Percentiles rank a stretch among this genome's conserved stretches.
These are phyloP conservation scores for Typhlomys cinereus DNA, from an alignment of 2,113 vertebrate genomes.

Conservation along the genomic window DNA sequence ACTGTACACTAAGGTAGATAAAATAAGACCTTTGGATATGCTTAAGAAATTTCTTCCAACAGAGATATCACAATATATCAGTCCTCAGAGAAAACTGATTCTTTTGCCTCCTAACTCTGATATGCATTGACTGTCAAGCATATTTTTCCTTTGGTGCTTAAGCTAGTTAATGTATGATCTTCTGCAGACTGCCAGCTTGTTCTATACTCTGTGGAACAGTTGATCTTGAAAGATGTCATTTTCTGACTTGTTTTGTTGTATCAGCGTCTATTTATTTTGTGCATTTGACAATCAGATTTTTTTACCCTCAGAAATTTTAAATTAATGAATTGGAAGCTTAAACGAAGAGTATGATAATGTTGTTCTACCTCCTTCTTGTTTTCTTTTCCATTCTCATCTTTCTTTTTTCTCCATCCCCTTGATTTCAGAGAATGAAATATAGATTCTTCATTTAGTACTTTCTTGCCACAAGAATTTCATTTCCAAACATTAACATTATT, in stretches of 20 bases:
- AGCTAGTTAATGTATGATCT: constrained; percentile 53
- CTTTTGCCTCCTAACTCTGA: constrained; percentile 63
- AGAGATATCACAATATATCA: constrained; percentile 38
- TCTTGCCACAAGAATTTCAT: not conserved
- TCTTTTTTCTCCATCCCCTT: not conserved
- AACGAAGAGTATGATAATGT: not conserved
- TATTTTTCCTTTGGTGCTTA: constrained; percentile 57
- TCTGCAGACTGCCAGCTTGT: constrained; percentile 60
- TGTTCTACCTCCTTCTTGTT: not conserved
- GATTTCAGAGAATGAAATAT: not conserved
- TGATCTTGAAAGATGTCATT: constrained; percentile 75
- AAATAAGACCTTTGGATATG: constrained; percentile 19
- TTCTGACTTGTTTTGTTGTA: constrained; percentile 77
- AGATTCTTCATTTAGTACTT: not conserved
- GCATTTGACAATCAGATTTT: constrained; percentile 62
- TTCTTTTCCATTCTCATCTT: not conserved
- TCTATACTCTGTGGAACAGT: constrained; percentile 68
- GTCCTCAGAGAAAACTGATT: not conserved
- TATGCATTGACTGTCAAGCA: constrained; percentile 18
- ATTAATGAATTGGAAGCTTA: constrained; percentile 55
- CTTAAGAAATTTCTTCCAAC: constrained; percentile 14
- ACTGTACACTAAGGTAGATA: not conserved
- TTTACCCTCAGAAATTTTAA: constrained; percentile 66
- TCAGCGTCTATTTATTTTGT: constrained; percentile 74
- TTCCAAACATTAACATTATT: not conserved